Base-by-base conservation (phyloP, 1,140 invertebrate species). In the Cecropterus lyciades region DNA sequence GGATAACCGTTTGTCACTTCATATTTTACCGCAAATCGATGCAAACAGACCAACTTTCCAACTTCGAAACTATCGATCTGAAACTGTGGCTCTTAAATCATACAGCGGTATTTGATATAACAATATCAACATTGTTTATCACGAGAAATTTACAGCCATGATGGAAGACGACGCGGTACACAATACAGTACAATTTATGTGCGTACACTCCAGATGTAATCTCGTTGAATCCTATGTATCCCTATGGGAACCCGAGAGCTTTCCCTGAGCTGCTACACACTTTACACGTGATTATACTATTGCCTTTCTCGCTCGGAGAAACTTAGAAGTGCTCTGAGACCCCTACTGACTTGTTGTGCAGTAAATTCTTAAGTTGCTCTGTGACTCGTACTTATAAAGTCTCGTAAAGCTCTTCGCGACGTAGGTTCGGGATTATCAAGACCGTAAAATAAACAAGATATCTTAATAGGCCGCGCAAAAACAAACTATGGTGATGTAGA, bases 191-290 rank as follows among this genome's bases (percentile, higher is more conserved):
- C 49, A 67, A 67, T 67, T 71, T 67, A 71, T 63, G 53, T 60
- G 67, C 70, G 51, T 53, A 72, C 46, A 55, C 42, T 59, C 51
- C 51, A 62, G 70, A 68, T 72, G 70, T 72, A 72, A 72, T 72
- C 70, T 72, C 52, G 15, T 45, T 24, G 64, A 53, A 68, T 68
- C 70, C 66, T 33, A 51, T 48, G 55, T 62, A 70, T 51, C 66
- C 65, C 48, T 69, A 68, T 65, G 56, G 66, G 65, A 60, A 65
- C 59, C 62, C 49, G 45, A 57, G 46, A 20, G 45, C 53, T 64
- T 68, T 63, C 53, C 64, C 53, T 60, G 49, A 64, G 65, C 65
- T 64, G 27, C 66, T 71, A 55, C 48, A 63, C 62, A 67, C 69
- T 67, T 71, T 67, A 57, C 69, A 71, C 60, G 60, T 67, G 60